Conservation (phyloP, 2,888 invertebrate species). For the Cylindroiulus punctatus region DNA sequence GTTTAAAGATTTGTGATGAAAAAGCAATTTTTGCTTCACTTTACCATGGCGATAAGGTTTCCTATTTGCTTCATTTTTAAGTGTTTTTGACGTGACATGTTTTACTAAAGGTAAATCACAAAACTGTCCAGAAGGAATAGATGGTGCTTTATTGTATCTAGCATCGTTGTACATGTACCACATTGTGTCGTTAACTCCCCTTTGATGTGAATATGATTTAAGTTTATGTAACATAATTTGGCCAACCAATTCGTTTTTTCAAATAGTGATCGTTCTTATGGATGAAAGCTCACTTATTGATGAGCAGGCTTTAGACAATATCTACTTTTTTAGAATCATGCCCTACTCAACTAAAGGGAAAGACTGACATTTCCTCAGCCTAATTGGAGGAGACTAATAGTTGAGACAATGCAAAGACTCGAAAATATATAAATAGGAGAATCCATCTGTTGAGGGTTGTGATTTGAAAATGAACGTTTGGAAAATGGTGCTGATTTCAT, state of each 20-base stretch:
- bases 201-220: background rate
- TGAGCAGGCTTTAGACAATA: too few species aligned
- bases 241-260: too few species aligned
- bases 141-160: background rate
- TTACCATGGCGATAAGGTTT: background rate
- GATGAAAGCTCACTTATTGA: too few species aligned
- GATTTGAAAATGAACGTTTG: background rate
- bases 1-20: background rate
- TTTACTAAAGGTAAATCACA: background rate
- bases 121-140: background rate
- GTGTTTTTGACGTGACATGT: background rate
- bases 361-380: too few species aligned
- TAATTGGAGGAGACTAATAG: too few species aligned
- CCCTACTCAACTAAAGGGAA: too few species aligned
- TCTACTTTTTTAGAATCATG: too few species aligned
- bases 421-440: too few species aligned
- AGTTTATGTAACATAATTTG: background rate
- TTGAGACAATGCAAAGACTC: too few species aligned
- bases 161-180: slow-evolving; percentile 6
- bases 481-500: background rate
- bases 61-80: background rate
- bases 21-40: background rate
- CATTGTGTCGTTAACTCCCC: background rate
- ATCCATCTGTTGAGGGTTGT: too few species aligned
- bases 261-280: too few species aligned